phyloP scores from a whole-genome alignment of 2,113 vertebrate species.

The Protomyctophum bolini region DNA sequence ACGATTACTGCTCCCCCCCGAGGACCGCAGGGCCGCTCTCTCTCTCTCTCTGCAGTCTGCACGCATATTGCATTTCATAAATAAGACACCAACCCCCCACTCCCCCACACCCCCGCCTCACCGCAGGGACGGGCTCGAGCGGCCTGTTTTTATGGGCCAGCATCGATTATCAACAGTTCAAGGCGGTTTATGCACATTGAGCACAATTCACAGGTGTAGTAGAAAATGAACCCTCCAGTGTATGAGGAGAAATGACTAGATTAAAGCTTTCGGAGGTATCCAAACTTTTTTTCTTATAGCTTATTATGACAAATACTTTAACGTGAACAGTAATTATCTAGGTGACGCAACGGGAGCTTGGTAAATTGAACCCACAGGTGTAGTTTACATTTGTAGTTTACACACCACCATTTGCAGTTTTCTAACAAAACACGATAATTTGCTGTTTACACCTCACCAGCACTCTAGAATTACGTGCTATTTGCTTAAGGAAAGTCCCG shows the following conservation, averaged over 20 bases:
- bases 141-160: slow-evolving; percentile 40
- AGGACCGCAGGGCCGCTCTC: slow-evolving; percentile 48
- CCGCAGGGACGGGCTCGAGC: slow-evolving; percentile 28
- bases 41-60: slow-evolving; percentile 8
- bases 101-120: slow-evolving; percentile 4
- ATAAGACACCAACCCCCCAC: slow-evolving; percentile 51
- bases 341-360: neutral
- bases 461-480: neutral
- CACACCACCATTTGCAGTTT: slow-evolving; percentile 10
- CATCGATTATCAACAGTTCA: slow-evolving; percentile 69
- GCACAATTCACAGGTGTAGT: slow-evolving; percentile 42
- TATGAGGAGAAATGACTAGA: slow-evolving; percentile 31
- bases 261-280: slow-evolving; percentile 21
- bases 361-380: neutral
- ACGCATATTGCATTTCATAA: slow-evolving; percentile 68
- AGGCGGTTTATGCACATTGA: slow-evolving; percentile 45
- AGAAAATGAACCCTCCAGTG: slow-evolving; percentile 33
- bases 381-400: slow-evolving; percentile 18
- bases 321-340: no score
- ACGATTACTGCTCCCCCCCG: slow-evolving; percentile 66
- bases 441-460: neutral
- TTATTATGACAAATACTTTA: slow-evolving; percentile 25
- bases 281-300: slow-evolving; percentile 42
- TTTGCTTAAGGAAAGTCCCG: slow-evolving; percentile 44
- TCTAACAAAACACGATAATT: no score